Percentiles rank a stretch among this genome's conserved stretches.
Conservation (phyloP, 2,113 vertebrate genomes). For the Xiphophorus maculatus region DNA sequence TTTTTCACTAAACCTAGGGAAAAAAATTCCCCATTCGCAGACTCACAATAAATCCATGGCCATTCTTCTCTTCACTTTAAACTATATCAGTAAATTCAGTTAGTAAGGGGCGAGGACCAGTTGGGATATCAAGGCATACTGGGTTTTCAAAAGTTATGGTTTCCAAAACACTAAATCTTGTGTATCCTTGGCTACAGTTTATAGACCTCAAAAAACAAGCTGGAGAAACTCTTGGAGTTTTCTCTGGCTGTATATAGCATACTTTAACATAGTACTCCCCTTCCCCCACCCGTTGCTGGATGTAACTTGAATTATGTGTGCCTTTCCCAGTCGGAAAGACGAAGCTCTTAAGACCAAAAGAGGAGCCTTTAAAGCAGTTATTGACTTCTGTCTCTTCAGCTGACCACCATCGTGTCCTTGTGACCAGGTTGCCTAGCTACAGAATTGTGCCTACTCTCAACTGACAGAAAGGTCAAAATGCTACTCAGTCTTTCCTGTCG, state of each 20-base stretch:
- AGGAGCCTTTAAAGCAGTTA: constrained; percentile 71
- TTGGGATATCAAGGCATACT: not conserved
- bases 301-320: constrained; percentile 18
- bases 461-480: constrained; percentile 55
- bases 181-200: not conserved
- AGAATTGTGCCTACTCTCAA: constrained; percentile 40
- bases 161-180: not conserved
- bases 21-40: not conserved
- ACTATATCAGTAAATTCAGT: not conserved
- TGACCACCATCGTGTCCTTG: constrained; percentile 66
- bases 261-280: not conserved
- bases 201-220: not conserved
- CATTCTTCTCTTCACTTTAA: not conserved
- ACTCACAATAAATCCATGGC: not conserved
- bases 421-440: constrained; percentile 64
- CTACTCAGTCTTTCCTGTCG: constrained; percentile 16
- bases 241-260: not conserved
- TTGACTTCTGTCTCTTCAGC: constrained; percentile 68
- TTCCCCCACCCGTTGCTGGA: not conserved
- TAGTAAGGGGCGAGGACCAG: not conserved
- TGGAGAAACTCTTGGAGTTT: not conserved
- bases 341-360: constrained; percentile 62
- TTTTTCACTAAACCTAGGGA: not conserved
- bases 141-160: not conserved
- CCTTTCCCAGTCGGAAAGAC: constrained; percentile 48